phyloP scores from a whole-genome alignment of 30 jellyfish, hydroid and myxozoan species.

The Mastigias papua region DNA sequence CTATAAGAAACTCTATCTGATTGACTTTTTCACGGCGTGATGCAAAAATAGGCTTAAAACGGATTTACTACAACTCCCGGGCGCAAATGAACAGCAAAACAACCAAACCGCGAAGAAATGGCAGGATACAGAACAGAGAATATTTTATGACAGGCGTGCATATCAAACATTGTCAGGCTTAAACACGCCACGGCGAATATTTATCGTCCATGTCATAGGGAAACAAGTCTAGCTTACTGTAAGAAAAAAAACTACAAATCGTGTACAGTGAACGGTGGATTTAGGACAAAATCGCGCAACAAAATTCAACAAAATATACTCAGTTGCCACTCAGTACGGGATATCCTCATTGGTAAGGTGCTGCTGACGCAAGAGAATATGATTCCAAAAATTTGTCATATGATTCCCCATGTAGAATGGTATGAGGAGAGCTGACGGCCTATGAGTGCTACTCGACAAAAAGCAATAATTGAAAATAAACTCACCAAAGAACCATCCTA shows the following conservation, averaged over 20 bases:
- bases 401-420: neutral
- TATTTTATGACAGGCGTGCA: neutral
- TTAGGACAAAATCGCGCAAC: too few species aligned
- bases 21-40: too few species aligned
- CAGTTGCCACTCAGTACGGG: too few species aligned
- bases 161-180: neutral
- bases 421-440: too few species aligned
- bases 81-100: too few species aligned
- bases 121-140: neutral
- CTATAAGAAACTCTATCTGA: too few species aligned
- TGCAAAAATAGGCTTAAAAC: too few species aligned
- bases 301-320: too few species aligned
- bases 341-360: too few species aligned
- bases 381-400: neutral
- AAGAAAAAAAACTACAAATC: too few species aligned
- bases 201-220: neutral
- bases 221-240: neutral
- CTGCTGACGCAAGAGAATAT: neutral
- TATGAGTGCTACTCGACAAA: too few species aligned
- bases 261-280: neutral
- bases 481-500: constrained; percentile 45
- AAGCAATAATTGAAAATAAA: neutral
- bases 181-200: neutral
- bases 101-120: neutral
- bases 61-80: too few species aligned